Conservation (phyloP, 1,140 invertebrate genomes). For the Ditylenchus dipsaci region DNA sequence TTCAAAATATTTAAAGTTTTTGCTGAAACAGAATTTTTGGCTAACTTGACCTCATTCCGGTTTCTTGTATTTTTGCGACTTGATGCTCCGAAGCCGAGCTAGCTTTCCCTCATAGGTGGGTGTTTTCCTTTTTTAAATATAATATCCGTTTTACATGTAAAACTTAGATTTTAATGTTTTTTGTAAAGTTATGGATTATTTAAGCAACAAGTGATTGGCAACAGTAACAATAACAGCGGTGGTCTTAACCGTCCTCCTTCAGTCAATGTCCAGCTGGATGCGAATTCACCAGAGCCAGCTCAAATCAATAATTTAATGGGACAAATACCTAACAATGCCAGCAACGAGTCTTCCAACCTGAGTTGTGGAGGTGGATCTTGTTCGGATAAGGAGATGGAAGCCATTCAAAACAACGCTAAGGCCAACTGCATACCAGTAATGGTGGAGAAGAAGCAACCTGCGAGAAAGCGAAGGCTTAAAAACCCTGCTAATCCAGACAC, state of each 20-base stretch:
- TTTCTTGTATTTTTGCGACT: no score
- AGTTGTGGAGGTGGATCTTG: constrained; percentile 7
- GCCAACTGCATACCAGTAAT: not conserved
- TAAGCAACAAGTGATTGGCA: constrained; percentile 4
- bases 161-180: no score
- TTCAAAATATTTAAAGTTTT: no score
- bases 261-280: not conserved
- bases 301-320: not conserved
- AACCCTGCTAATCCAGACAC: not conserved
- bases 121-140: no score
- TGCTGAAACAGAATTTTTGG: no score
- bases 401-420: constrained; percentile 6
- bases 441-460: constrained; percentile 18
- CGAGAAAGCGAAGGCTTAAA: constrained; percentile 23
- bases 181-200: not conserved
- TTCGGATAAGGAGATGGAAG: constrained; percentile 32
- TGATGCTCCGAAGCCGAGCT: no score
- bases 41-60: no score
- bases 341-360: constrained; percentile 28
- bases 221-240: not conserved
- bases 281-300: not conserved
- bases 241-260: not conserved
- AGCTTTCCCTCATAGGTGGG: no score
- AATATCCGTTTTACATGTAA: no score
- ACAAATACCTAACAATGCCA: constrained; percentile 12